These are phyloP conservation scores for Argyrosomus regius DNA, from an alignment of 2,797 vertebrate genomes.

Conservation along the genomic window DNA sequence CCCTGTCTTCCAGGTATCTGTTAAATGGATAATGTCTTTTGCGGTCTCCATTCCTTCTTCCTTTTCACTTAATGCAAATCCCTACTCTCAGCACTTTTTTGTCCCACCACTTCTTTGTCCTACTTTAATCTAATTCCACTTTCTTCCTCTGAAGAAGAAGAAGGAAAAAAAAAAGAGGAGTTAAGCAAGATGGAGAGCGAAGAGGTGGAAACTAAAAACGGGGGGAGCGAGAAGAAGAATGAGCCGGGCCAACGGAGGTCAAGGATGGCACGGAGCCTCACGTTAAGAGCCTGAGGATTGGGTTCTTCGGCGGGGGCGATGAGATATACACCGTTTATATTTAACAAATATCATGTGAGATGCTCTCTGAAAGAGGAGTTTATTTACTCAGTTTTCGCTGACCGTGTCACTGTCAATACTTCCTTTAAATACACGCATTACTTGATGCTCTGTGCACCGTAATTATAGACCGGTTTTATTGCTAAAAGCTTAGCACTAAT, in stretches of 20 bases:
- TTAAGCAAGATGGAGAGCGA: slow-evolving; percentile 37
- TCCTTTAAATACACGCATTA: slow-evolving; percentile 69
- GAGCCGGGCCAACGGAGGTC: slow-evolving; percentile 42
- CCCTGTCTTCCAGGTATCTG: slow-evolving; percentile 65
- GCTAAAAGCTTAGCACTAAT: slow-evolving; percentile 56
- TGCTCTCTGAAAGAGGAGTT: slow-evolving; percentile 59
- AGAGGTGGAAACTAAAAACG: slow-evolving; percentile 32
- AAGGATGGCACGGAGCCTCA: slow-evolving; percentile 45
- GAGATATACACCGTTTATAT: slow-evolving; percentile 62
- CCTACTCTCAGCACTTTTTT: slow-evolving; percentile 68
- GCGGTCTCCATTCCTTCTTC: slow-evolving; percentile 51
- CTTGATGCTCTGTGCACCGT: slow-evolving; percentile 27
- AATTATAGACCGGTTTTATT: slow-evolving; percentile 59
- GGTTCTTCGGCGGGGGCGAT: slow-evolving; percentile 49
- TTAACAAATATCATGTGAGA: slow-evolving; percentile 73
- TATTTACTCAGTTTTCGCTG: slow-evolving; percentile 61
- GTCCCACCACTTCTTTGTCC: slow-evolving; percentile 66
- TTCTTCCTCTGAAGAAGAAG: slow-evolving; percentile 30
- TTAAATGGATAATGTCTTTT: slow-evolving; percentile 69
- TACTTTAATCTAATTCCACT: slow-evolving; percentile 73
- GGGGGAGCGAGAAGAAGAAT: slow-evolving; percentile 42
- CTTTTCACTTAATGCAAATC: slow-evolving; percentile 70
- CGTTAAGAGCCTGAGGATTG: slow-evolving; percentile 53
- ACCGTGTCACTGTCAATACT: slow-evolving; percentile 27
- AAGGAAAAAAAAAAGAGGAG: slow-evolving; percentile 17